Evolutionary conservation across 2,888 invertebrate species (phyloP).

Genomic region (Norana najaformis): DNA sequence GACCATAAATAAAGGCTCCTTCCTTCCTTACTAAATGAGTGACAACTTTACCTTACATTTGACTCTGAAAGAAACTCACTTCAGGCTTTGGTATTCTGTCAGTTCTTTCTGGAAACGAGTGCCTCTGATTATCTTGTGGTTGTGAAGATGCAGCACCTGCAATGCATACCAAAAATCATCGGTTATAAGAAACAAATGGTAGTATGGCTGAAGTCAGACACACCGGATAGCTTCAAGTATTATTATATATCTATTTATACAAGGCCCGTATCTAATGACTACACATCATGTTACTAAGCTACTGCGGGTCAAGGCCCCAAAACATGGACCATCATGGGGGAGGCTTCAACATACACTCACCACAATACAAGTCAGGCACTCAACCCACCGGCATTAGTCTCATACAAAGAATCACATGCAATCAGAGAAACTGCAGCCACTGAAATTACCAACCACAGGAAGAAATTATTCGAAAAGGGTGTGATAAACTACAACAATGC

Average conservation of each 20-base stretch:
- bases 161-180: neutral
- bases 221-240: neutral
- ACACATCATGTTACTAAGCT: neutral
- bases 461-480: neutral
- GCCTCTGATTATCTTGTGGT: slow-evolving; percentile 6
- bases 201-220: neutral
- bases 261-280: neutral
- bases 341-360: neutral
- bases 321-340: neutral
- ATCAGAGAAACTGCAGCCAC: neutral
- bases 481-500: neutral
- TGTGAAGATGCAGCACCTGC: neutral
- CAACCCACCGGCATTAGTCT: neutral
- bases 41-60: neutral
- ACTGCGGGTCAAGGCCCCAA: neutral
- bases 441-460: neutral
- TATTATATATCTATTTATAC: neutral
- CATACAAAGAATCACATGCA: neutral
- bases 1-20: neutral
- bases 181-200: no score
- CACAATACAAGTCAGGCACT: neutral
- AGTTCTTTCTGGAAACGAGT: slow-evolving; percentile 6
- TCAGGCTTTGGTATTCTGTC: slow-evolving; percentile 17
- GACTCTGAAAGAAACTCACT: neutral
- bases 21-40: neutral